Conservation (phyloP, 1,140 invertebrate species). For the Cydia amplana region DNA sequence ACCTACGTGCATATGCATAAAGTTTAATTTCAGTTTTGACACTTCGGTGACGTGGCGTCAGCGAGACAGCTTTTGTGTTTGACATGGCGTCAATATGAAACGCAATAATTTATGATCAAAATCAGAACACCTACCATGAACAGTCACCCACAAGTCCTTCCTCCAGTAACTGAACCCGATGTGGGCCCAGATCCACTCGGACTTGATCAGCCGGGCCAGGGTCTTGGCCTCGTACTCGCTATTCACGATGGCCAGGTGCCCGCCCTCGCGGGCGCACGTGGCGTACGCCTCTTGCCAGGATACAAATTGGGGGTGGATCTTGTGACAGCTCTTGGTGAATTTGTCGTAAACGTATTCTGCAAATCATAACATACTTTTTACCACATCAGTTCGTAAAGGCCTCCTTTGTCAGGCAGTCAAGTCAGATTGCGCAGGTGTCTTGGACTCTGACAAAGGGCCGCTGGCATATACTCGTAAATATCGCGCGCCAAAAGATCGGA, state of each 20-base stretch:
- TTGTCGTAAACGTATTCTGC: neutral
- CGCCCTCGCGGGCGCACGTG: neutral
- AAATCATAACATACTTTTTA: neutral
- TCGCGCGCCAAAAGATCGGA: no score
- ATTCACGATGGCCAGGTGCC: neutral
- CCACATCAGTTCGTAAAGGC: neutral
- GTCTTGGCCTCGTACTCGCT: neutral
- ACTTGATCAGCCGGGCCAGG: neutral
- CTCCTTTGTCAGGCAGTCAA: neutral
- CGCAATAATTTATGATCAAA: neutral
- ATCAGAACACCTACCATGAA: slow-evolving; percentile 10
- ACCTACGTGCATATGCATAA: no score
- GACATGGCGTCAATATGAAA: no score
- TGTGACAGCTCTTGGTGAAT: neutral
- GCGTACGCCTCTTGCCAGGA: neutral
- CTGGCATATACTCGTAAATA: no score
- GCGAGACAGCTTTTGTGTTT: no score
- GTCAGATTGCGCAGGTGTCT: no score
- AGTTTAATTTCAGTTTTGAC: no score
- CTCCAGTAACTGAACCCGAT: neutral
- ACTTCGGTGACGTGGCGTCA: no score
- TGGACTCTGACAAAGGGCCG: no score
- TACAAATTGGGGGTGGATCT: neutral
- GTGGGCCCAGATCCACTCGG: neutral
- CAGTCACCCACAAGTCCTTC: neutral